These are phyloP conservation scores for Rhinolophus ferrumequinum DNA, from an alignment of 2,113 vertebrate genomes.

Conservation along the genomic window DNA sequence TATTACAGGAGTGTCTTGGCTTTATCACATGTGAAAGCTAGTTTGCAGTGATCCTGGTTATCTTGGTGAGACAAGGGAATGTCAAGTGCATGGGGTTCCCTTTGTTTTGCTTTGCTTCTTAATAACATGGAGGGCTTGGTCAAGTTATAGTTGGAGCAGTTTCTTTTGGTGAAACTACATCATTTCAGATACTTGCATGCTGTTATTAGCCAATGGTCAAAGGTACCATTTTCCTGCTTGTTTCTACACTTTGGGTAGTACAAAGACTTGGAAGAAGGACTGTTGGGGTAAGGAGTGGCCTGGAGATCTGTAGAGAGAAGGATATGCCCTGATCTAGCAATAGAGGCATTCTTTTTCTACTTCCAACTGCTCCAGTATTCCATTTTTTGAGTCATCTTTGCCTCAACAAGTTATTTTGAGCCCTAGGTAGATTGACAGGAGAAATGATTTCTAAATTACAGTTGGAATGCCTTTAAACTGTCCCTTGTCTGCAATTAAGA, in stretches of 20 bases:
- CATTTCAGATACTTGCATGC: slow-evolving; percentile 41
- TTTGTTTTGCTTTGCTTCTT: slow-evolving; percentile 39
- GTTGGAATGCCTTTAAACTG: slow-evolving; percentile 10
- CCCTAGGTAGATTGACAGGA: background rate
- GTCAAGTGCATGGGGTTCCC: background rate
- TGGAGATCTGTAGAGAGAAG: background rate
- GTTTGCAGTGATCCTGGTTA: slow-evolving; percentile 32
- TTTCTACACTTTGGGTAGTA: slow-evolving; percentile 8
- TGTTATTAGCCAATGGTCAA: background rate
- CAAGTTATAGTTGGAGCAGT: slow-evolving; percentile 17
- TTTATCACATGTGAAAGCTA: slow-evolving; percentile 39
- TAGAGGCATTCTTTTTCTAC: background rate
- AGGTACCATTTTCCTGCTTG: background rate
- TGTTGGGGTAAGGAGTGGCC: background rate
- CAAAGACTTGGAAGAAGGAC: background rate
- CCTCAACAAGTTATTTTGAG: slow-evolving; percentile 48
- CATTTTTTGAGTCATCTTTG: slow-evolving; percentile 23
- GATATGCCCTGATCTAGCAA: background rate
- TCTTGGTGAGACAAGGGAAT: slow-evolving; percentile 32
- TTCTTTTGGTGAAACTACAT: slow-evolving; percentile 42
- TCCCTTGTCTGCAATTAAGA: slow-evolving; percentile 36
- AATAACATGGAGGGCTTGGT: slow-evolving; percentile 2
- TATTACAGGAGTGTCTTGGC: background rate
- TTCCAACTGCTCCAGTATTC: background rate
- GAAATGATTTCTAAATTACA: slow-evolving; percentile 54